These are phyloP conservation scores for Acrocera orbiculus DNA, from an alignment of 2,888 invertebrate species.

Conservation along the genomic window DNA sequence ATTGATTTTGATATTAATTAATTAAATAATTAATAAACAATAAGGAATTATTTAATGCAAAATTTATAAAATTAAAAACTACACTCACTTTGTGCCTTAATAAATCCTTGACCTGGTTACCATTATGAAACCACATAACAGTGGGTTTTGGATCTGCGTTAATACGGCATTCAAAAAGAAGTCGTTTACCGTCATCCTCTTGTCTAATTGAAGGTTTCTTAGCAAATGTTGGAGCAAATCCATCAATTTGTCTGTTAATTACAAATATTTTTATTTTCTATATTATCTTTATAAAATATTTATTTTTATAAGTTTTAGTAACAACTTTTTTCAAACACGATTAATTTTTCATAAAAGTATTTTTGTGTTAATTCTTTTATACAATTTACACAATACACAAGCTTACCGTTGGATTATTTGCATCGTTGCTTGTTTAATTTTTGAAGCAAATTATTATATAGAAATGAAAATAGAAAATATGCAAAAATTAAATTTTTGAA, in stretches of 20 bases:
- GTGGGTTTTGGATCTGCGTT: slow-evolving; percentile 82
- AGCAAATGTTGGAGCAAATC: slow-evolving; percentile 92
- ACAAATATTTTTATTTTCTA: too few species aligned
- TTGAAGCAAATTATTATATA: neutral
- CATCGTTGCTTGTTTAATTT: neutral
- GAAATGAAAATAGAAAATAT: slow-evolving; percentile 4
- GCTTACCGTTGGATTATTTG: too few species aligned
- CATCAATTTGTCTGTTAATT: slow-evolving; percentile 76
- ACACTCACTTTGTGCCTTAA: slow-evolving; percentile 73
- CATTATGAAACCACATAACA: slow-evolving; percentile 83
- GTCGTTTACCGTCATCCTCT: slow-evolving; percentile 87
- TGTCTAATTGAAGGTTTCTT: slow-evolving; percentile 95
- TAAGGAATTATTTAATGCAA: too few species aligned
- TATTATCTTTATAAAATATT: too few species aligned
- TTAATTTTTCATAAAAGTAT: neutral
- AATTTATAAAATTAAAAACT: too few species aligned
- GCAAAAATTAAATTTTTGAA: neutral
- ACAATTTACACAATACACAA: neutral
- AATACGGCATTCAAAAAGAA: slow-evolving; percentile 87
- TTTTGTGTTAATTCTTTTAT: neutral
- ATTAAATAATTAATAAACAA: too few species aligned
- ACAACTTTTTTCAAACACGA: neutral
- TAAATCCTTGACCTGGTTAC: slow-evolving; percentile 59
- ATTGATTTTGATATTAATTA: too few species aligned
- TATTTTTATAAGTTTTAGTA: neutral